Evolutionary conservation across 2,797 vertebrate species (phyloP).

Genomic region (Hirundo rustica): DNA sequence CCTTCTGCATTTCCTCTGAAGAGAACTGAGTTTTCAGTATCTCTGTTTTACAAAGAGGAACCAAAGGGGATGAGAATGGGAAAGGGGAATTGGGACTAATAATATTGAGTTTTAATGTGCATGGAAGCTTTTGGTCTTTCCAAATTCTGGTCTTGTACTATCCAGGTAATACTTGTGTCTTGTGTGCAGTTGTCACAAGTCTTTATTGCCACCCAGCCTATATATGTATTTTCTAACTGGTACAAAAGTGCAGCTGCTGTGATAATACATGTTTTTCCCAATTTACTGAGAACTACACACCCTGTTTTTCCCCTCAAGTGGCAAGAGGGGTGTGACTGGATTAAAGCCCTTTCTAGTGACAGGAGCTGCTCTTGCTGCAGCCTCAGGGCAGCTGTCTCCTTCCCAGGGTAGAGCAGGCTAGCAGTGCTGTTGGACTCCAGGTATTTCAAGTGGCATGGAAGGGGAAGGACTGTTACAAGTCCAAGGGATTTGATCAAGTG

Average conservation of each 20-base stretch:
- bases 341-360: background rate
- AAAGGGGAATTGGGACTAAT: background rate
- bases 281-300: background rate
- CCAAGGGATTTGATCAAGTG: background rate
- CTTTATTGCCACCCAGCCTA: background rate
- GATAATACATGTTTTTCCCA: background rate
- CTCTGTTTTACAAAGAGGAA: background rate
- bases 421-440: background rate
- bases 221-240: background rate
- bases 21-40: background rate
- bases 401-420: background rate
- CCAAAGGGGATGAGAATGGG: background rate
- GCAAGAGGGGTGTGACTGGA: background rate
- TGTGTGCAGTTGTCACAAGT: background rate
- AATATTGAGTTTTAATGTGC: background rate
- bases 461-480: background rate
- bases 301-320: too few relatives aligned
- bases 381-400: background rate
- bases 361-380: background rate
- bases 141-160: background rate
- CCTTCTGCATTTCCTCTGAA: background rate
- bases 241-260: background rate
- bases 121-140: background rate
- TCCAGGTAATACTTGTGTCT: background rate
- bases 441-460: background rate